A percentile compares a stretch with the other conserved stretches of the same genome.
These are phyloP conservation scores for Archaeoteleia sp. DNA, from an alignment of 2,888 invertebrate species.

Conservation along the genomic window DNA sequence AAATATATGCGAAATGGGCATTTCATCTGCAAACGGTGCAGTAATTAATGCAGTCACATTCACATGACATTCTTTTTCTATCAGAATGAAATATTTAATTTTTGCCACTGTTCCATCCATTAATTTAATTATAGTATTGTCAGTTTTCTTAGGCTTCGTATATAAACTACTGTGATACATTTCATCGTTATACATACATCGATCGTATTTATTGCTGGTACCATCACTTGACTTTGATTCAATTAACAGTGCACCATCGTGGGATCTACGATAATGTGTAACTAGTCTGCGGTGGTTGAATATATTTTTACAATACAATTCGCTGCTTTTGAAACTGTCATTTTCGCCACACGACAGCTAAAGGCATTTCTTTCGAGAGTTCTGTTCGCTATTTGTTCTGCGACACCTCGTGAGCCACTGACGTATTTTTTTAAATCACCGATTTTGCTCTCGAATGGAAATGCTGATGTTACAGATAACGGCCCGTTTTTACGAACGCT, in stretches of 20 bases:
- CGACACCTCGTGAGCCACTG: constrained; percentile 33
- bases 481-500: constrained; percentile 45
- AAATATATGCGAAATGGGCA: no score
- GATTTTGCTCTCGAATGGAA: constrained; percentile 44
- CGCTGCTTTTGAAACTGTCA: not conserved
- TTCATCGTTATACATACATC: constrained; percentile 8
- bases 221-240: not conserved
- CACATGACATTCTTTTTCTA: constrained; percentile 8
- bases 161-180: constrained; percentile 7
- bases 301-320: constrained; percentile 2
- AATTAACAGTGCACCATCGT: constrained; percentile 13
- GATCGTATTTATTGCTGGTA: constrained; percentile 5
- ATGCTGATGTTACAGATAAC: constrained; percentile 44
- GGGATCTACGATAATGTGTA: constrained; percentile 7
- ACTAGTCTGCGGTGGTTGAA: not conserved
- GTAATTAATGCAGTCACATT: not conserved
- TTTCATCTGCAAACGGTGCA: not conserved
- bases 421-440: constrained; percentile 35
- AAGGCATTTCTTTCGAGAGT: constrained; percentile 17
- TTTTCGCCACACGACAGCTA: constrained; percentile 2
- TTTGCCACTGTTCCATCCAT: constrained; percentile 8
- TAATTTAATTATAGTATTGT: constrained; percentile 14
- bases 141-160: constrained; percentile 7
- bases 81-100: constrained; percentile 17
- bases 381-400: constrained; percentile 34